Evolutionary conservation across 2,888 invertebrate species (phyloP).

Genomic region (Trachelus tabidus): DNA sequence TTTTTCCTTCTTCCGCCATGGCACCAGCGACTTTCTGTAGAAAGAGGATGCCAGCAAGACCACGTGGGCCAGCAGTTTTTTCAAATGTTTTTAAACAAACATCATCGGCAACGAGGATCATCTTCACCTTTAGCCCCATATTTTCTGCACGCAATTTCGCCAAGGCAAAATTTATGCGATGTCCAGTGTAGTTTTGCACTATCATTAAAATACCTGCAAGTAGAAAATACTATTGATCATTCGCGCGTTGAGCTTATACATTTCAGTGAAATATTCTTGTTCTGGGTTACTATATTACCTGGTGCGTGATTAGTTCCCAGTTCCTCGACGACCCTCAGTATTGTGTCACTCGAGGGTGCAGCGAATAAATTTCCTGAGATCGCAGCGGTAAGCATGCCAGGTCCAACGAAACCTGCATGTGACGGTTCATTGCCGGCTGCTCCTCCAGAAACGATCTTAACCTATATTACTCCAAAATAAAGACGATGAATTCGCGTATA

Average conservation of each 20-base stretch:
- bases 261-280: too few relatives aligned
- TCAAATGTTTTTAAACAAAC: slow-evolving; percentile 32
- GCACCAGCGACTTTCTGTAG: slow-evolving; percentile 79
- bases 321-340: slow-evolving; percentile 37
- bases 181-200: slow-evolving; percentile 79
- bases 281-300: slow-evolving; percentile 15
- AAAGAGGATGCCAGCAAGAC: slow-evolving; percentile 71
- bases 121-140: slow-evolving; percentile 69
- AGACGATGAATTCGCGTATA: slow-evolving; percentile 9
- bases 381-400: slow-evolving; percentile 82
- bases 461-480: slow-evolving; percentile 48
- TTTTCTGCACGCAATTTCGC: slow-evolving; percentile 78
- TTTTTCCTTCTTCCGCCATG: slow-evolving; percentile 73
- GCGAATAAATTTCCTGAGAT: slow-evolving; percentile 64
- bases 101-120: slow-evolving; percentile 78
- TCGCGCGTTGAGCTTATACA: too few relatives aligned
- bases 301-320: slow-evolving; percentile 29
- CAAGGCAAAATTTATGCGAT: slow-evolving; percentile 80
- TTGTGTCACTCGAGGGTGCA: slow-evolving; percentile 34
- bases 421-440: slow-evolving; percentile 83
- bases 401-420: slow-evolving; percentile 76
- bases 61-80: slow-evolving; percentile 42
- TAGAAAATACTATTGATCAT: neutral
- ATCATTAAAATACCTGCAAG: slow-evolving; percentile 74
- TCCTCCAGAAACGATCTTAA: slow-evolving; percentile 77